These are phyloP conservation scores for Alsophila aescularia DNA, from an alignment of 2,888 invertebrate genomes.

Conservation along the genomic window DNA sequence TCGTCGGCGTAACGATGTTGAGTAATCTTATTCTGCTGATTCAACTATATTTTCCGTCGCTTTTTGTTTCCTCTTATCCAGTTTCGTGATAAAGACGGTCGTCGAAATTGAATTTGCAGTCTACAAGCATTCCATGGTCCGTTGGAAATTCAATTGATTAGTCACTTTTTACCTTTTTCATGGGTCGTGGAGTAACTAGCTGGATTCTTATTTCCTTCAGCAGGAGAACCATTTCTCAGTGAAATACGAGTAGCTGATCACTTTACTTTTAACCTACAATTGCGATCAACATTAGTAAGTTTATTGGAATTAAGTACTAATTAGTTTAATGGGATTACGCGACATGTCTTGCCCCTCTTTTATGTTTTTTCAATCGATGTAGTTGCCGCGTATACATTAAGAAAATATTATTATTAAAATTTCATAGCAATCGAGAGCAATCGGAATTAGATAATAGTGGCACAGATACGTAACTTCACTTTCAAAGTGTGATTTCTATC, in stretches of 20 bases:
- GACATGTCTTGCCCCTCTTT: too few relatives aligned
- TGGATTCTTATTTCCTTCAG: constrained; percentile 10
- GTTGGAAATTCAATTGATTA: constrained; percentile 25
- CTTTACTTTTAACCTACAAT: not conserved
- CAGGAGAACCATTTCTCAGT: not conserved
- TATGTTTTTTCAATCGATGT: too few relatives aligned
- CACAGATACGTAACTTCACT: too few relatives aligned
- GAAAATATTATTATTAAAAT: too few relatives aligned
- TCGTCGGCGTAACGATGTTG: constrained; percentile 45
- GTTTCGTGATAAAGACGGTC: constrained; percentile 30
- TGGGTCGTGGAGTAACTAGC: constrained; percentile 15
- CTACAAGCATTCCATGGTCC: constrained; percentile 27
- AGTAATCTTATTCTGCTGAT: constrained; percentile 47
- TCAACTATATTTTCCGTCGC: constrained; percentile 34
- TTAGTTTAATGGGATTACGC: too few relatives aligned
- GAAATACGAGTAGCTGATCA: constrained; percentile 20
- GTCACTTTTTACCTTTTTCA: constrained; percentile 24
- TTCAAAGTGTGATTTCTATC: too few relatives aligned
- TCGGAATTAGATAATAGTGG: too few relatives aligned
- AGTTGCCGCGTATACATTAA: too few relatives aligned
- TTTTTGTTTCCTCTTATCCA: constrained; percentile 30
- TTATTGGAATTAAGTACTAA: too few relatives aligned
- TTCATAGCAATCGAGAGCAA: too few relatives aligned
- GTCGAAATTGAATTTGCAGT: constrained; percentile 24
- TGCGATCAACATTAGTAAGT: too few relatives aligned